Percentiles rank a stretch among this genome's conserved stretches.
Evolutionary conservation across 2,888 invertebrate species (phyloP).

Genomic region (Aspidiotus rigidus): DNA sequence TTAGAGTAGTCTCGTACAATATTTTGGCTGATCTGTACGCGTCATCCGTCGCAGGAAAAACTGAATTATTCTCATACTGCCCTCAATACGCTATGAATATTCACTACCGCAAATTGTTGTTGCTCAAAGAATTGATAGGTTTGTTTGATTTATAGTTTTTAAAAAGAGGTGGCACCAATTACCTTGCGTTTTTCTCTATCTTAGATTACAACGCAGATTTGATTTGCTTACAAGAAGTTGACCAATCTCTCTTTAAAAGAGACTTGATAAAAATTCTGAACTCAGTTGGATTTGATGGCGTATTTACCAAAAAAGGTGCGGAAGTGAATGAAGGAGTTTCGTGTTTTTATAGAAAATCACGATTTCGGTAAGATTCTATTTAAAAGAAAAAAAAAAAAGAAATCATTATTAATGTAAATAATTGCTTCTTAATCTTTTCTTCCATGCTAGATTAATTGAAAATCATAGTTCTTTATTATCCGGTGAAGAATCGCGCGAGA

Average conservation of each 20-base stretch:
- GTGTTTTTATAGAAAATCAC: conserved; percentile 60
- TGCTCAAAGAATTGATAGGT: conserved; percentile 74
- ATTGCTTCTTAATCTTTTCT: too few species aligned
- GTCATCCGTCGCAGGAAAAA: conserved; percentile 67
- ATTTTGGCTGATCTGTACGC: conserved; percentile 85
- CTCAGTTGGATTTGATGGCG: conserved; percentile 49
- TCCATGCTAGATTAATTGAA: not conserved
- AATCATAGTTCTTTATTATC: not conserved
- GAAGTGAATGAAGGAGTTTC: conserved; percentile 70
- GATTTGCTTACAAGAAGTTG: conserved; percentile 88
- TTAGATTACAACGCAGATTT: conserved; percentile 83
- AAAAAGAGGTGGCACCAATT: not conserved
- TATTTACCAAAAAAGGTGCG: conserved; percentile 62
- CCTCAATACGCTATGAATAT: conserved; percentile 68
- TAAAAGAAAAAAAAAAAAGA: not conserved
- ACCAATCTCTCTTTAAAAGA: conserved; percentile 61
- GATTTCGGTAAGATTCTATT: conserved; percentile 52
- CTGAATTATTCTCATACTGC: conserved; percentile 71
- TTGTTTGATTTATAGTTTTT: not conserved
- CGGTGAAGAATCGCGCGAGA: conserved; percentile 32
- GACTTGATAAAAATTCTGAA: conserved; percentile 52
- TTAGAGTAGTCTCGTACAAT: conserved; percentile 79
- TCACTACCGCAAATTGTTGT: conserved; percentile 77
- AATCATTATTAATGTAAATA: too few species aligned
- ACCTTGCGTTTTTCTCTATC: conserved; percentile 36